phyloP scores from a whole-genome alignment of 2,797 vertebrate species.

The Poecilia velifera region DNA sequence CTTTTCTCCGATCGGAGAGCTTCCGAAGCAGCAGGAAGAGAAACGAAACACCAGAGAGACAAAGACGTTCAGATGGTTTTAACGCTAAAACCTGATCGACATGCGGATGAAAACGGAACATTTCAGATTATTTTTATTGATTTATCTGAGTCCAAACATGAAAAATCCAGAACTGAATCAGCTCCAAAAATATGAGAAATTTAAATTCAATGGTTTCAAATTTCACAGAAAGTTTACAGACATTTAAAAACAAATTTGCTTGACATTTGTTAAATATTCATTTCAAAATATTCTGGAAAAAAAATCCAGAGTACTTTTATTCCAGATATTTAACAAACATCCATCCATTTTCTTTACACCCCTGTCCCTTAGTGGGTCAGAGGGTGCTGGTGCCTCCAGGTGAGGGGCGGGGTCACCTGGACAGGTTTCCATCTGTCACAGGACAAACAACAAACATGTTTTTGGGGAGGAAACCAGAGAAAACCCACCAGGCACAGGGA shows the following conservation, averaged over 20 bases:
- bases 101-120: neutral
- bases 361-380: too few relatives aligned
- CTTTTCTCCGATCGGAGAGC: slow-evolving; percentile 5
- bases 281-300: neutral
- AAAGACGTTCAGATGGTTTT: neutral
- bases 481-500: too few relatives aligned
- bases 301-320: neutral
- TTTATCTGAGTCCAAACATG: neutral
- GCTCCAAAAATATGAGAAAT: neutral
- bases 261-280: neutral
- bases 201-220: neutral
- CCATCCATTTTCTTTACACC: too few relatives aligned
- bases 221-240: neutral
- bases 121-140: neutral
- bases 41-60: slow-evolving; percentile 24
- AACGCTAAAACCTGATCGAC: neutral
- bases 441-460: too few relatives aligned
- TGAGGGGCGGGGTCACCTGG: too few relatives aligned
- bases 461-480: too few relatives aligned
- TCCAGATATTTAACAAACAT: neutral
- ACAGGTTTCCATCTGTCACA: too few relatives aligned
- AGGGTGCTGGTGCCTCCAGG: too few relatives aligned
- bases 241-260: neutral
- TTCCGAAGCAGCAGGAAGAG: slow-evolving; percentile 7
- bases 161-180: neutral